Evolutionary conservation across 2,888 invertebrate genomes (phyloP).

Genomic region (Pristionchus mayeri): DNA sequence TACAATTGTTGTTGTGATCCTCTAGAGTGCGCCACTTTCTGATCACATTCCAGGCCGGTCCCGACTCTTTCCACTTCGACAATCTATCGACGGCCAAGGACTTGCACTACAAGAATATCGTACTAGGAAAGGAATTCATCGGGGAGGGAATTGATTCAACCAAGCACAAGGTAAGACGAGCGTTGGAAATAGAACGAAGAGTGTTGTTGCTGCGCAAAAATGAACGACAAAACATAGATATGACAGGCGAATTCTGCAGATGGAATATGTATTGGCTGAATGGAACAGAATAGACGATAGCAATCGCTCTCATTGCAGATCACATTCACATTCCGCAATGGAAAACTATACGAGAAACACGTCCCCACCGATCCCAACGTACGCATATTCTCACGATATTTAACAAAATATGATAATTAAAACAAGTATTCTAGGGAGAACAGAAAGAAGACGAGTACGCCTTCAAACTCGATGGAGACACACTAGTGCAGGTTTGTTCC

Average conservation of each 20-base stretch:
- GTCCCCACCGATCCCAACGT: constrained; percentile 56
- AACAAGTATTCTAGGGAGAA: constrained; percentile 61
- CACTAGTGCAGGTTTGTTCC: not conserved
- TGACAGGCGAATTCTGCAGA: too few species aligned
- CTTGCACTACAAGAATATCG: constrained; percentile 69
- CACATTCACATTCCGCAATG: constrained; percentile 61
- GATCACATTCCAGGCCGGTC: constrained; percentile 52
- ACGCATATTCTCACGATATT: not conserved
- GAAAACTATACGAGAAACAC: constrained; percentile 64
- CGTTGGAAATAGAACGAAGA: not conserved
- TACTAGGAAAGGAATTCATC: constrained; percentile 68
- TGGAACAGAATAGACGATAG: too few species aligned
- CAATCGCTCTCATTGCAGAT: constrained; percentile 57
- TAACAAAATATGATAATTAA: not conserved
- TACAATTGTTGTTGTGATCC: too few species aligned
- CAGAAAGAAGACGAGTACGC: constrained; percentile 72
- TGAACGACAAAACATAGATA: not conserved
- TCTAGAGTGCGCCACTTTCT: too few species aligned
- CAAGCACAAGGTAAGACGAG: constrained; percentile 65
- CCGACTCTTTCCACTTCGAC: constrained; percentile 59
- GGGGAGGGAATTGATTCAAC: constrained; percentile 73
- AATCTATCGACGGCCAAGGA: constrained; percentile 73
- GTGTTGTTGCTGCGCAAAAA: too few species aligned
- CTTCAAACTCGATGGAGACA: constrained; percentile 55
- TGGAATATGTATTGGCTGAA: too few species aligned